Evolutionary conservation across 1,140 invertebrate genomes (phyloP), one percentile per base, ranked within the genome.

Genomic region (Brachionus angularis): DNA sequence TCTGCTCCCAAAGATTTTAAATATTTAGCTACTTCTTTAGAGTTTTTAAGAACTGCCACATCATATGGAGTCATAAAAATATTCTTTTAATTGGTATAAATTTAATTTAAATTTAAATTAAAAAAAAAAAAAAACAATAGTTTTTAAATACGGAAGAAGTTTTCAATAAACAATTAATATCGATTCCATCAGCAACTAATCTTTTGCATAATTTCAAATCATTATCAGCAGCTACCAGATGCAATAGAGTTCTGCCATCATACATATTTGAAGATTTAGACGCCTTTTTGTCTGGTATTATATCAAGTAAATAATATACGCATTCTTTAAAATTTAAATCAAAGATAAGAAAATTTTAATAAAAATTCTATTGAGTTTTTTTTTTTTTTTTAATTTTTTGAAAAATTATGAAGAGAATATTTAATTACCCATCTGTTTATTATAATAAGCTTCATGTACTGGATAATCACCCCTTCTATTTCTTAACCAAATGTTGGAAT

Each of bases 221-320:
- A 75, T 96, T 94, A 76, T 91, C 90, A 36, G 93, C 85, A 0
- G 94, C 92, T 0, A 94, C 92, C 44, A 98, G 88, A 80, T 98
- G 96, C 25, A 98, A 82, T 16, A 91, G 87, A 34, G 90, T 92
- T 73, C 92, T 86, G 0, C 95, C 94, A 77, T 94, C 91, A 75
- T 91, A 67, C 8, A 67, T 90, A 77, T 96, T 97, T 10, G 89
- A 86, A 14, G 88, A 87, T 77, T 95, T 91, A 0, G 94, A 86
- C 72, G 90, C 87, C 47, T 89, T 89, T 0, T 90, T 89, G 71
- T 89, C 83, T 74, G 89, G 87, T 31, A 86, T 44, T 44, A 16
- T 25, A 21, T 34, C 36, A 33, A 73, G 27, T 39, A 72, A 39
- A 61, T 72, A 61, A 16, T 61, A 70, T 33, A 73, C 69, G 44